phyloP scores from a whole-genome alignment of 2,888 invertebrate species.

The Heteromyza rotundicornis region DNA sequence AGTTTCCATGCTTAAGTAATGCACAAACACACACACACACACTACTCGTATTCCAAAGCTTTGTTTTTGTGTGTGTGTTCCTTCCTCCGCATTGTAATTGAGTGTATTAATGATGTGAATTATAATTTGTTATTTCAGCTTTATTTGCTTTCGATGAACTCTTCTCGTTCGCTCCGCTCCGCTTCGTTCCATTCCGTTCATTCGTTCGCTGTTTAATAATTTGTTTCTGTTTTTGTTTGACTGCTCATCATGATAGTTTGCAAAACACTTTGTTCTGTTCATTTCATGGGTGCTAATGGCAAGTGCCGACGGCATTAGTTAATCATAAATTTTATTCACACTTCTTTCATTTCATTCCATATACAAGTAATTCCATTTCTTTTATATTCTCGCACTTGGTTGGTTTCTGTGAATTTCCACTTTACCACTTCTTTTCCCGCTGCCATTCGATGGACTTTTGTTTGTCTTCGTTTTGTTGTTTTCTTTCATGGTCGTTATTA shows the following conservation, averaged over 20 bases:
- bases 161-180: neutral
- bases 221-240: neutral
- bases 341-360: neutral
- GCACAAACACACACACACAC: neutral
- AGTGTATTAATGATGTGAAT: constrained; percentile 21
- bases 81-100: constrained; percentile 10
- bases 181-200: neutral
- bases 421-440: no score
- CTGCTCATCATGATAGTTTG: neutral
- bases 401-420: no score
- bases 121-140: constrained; percentile 24
- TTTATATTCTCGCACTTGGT: neutral
- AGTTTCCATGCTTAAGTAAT: neutral
- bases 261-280: neutral
- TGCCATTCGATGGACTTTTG: no score
- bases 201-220: neutral
- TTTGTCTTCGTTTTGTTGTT: neutral
- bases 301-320: constrained; percentile 3
- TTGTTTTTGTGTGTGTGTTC: constrained; percentile 4
- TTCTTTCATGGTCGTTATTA: neutral
- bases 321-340: constrained; percentile 15
- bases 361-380: neutral
- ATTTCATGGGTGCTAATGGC: neutral
- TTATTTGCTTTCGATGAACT: neutral
- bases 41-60: neutral